Evolutionary conservation across 2,113 vertebrate genomes (phyloP), one percentile per base, ranked within the genome.

Genomic region (Tragelaphus imberbis): DNA sequence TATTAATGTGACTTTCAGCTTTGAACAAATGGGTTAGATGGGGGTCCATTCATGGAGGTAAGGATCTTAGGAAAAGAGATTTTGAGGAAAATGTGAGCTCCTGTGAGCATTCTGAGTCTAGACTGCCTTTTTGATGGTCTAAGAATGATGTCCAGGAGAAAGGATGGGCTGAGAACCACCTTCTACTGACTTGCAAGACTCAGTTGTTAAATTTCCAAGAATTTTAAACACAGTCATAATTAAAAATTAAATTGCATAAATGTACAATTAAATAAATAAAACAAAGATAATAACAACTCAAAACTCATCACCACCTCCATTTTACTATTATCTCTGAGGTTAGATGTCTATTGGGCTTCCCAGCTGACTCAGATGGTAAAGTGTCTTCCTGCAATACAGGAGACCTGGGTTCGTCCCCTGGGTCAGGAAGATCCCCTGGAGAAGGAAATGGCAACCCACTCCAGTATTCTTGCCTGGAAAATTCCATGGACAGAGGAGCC

Each of bases 161-260:
- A 61, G 1, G 10, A 44, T 17, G 10, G 85, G 33, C 90, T 65
- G 59, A 71, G 10, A 80, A 19, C 23, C 5, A 0, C 15, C 19
- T 75, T 51, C 7, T 17, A 36, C 23, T 89, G 53, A 33, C 25
- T 36, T 80, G 36, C 2, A 47, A 77, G 33, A 65, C 30, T 44
- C 65, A 82, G 10, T 11, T 63, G 16, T 61, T 75, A 88, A 16
- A 68, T 80, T 96, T 71, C 36, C 51, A 88, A 79, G 30, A 81
- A 92, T 53, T 88, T 81, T n/a, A 63, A 71, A 85, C 27, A 28
- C 1, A 0, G 56, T n/a, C 55, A 71, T 77, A 75, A 75, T 59
- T 82, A 93, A 84, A 71, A 92, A 85, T 68, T 53, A 93, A 84
- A 44, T 21, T 7, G 17, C 28, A 21, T 19, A 65, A 77, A n/a